phyloP scores from a whole-genome alignment of 2,888 invertebrate species.

The Pandemis corylana region DNA sequence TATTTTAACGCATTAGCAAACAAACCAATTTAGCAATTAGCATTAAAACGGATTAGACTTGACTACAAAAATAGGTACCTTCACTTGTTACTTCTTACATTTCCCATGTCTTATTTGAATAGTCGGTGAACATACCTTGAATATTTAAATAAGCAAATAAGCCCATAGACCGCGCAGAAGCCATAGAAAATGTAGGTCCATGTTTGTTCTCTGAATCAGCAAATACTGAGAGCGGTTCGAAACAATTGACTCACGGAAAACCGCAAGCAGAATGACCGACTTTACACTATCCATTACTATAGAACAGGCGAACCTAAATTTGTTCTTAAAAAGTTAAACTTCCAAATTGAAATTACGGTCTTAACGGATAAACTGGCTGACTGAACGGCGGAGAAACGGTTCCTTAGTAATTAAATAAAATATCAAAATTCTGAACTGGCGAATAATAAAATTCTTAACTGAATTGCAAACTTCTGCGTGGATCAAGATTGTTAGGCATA shows the following conservation, averaged over 20 bases:
- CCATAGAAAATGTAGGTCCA: conserved; percentile 20
- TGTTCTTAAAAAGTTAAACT: conserved; percentile 7
- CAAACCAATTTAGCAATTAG: too few relatives aligned
- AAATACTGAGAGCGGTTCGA: conserved; percentile 4
- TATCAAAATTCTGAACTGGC: not conserved
- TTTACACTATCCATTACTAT: conserved; percentile 34
- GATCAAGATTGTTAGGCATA: not conserved
- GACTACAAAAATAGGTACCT: not conserved
- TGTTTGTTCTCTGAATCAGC: conserved; percentile 38
- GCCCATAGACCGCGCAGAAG: conserved; percentile 10
- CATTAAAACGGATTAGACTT: too few relatives aligned
- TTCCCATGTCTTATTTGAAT: conserved; percentile 11
- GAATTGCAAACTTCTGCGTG: not conserved
- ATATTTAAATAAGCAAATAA: conserved; percentile 28
- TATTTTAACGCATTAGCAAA: too few relatives aligned
- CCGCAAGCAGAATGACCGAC: conserved; percentile 54
- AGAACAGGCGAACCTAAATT: conserved; percentile 4
- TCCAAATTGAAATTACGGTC: conserved; percentile 1
- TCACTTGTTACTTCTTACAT: not conserved
- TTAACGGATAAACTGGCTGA: not conserved
- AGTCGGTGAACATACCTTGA: conserved; percentile 10
- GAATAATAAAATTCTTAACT: not conserved
- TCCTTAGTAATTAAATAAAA: not conserved
- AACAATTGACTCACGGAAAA: conserved; percentile 60
- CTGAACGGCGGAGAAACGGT: not conserved